Evolutionary conservation across 2,797 vertebrate genomes (phyloP), one percentile per base, ranked within the genome.

Genomic region (Enteromius trimaculatus): DNA sequence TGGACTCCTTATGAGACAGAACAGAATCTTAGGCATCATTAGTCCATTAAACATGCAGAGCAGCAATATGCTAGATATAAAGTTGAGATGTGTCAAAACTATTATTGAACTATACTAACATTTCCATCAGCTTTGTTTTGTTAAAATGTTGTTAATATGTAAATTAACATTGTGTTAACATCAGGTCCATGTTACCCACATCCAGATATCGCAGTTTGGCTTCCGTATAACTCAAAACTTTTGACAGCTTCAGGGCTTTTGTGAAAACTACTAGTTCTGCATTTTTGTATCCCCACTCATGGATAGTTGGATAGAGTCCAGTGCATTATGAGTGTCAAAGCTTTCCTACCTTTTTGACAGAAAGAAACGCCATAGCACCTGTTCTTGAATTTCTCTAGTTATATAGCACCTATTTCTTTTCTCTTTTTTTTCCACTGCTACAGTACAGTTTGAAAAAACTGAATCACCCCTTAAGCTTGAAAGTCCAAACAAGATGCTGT

Each of bases 191-290:
- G 47, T 53, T 53, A 74, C 17, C 17, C 29, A 16, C 26, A 49
- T 26, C 16, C 16, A 11, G 44, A 72, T 72, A 3, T 1, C 14
- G 23, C 23, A 10, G 10, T 14, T 74, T 34, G 17, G 19, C 69
- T 71, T 23, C 23, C 1, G 6, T 16, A 71, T 49, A 23, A 49
- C 2, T 4, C 4, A 49, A 71, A 71, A 19, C 8, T 1, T 51
- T 31, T 31, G 70, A 74, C 29, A 34, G 29, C 29, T 53, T 29
- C 19, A 53, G 49, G 19, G 71, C 71, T 74, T 74, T 74, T 53
- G 47, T 53, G 19, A 74, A 34, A 31, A 53, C 26, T 34, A 34
- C 19, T 21, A 2, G 0, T 34, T 34, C 19, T 34, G 17, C 31
- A 34, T 66, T 37, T 37, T 37, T 66, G 17, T 66, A 66, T 21